Percentiles rank a stretch among this genome's conserved stretches.
Evolutionary conservation across 2,888 invertebrate genomes (phyloP).

Genomic region (Noctua janthina): DNA sequence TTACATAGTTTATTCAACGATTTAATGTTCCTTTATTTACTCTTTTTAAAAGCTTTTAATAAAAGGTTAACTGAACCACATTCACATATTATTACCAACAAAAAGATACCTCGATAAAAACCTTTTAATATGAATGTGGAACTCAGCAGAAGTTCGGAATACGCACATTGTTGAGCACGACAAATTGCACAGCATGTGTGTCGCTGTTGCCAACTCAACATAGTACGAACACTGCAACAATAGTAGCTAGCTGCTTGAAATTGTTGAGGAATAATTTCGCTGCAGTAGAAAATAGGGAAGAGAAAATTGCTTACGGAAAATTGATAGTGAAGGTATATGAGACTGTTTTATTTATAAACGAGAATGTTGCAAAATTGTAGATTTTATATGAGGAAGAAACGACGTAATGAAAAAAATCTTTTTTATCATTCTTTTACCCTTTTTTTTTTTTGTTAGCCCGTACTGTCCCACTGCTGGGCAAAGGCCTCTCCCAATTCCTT

Average conservation of each 20-base stretch:
- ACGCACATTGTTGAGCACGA: constrained; percentile 57
- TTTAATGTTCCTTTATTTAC: background rate
- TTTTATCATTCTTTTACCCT: background rate
- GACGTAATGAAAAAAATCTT: background rate
- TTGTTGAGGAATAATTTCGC: constrained; percentile 45
- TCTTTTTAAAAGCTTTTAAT: background rate
- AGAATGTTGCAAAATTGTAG: background rate
- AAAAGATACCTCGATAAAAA: constrained; percentile 13
- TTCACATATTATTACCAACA: background rate
- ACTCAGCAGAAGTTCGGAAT: constrained; percentile 44
- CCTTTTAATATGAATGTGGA: constrained; percentile 36
- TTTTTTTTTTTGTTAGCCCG: background rate
- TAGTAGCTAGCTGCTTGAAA: constrained; percentile 23
- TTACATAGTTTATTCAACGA: background rate
- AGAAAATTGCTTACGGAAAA: constrained; percentile 16
- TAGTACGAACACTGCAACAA: constrained; percentile 29
- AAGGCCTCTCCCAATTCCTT: no score
- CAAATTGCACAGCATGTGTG: constrained; percentile 52
- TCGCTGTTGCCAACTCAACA: constrained; percentile 41
- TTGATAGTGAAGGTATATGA: background rate
- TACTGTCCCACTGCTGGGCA: no score
- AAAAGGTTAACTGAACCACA: background rate
- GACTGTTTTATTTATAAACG: constrained; percentile 25
- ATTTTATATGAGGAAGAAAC: background rate
- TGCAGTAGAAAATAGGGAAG: constrained; percentile 19